A percentile compares a stretch with the other conserved stretches of the same genome.
Conservation (phyloP, 2,888 invertebrate species). For the Cephus pygmeus region DNA sequence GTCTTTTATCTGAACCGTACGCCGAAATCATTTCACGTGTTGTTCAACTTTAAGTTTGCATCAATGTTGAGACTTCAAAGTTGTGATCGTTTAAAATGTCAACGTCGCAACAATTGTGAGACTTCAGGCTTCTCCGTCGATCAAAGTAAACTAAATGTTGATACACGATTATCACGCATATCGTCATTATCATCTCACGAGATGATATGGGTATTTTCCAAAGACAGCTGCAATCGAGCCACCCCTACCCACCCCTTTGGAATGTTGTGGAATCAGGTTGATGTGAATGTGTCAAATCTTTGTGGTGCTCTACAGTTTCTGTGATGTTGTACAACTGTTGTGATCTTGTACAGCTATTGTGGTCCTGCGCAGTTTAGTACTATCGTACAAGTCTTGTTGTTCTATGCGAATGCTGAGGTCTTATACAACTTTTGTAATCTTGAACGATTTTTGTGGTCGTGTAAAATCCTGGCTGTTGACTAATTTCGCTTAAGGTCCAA, state of each 20-base stretch:
- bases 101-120: neutral
- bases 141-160: slow-evolving; percentile 27
- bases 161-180: slow-evolving; percentile 27
- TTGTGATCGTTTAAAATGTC: slow-evolving; percentile 8
- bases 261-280: neutral
- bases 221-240: slow-evolving; percentile 32
- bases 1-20: slow-evolving; percentile 32
- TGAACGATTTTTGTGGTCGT: neutral
- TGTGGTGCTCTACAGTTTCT: neutral
- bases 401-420: neutral
- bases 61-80: slow-evolving; percentile 6
- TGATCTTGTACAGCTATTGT: no score
- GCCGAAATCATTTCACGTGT: slow-evolving; percentile 23
- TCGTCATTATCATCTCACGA: neutral
- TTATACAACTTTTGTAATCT: neutral
- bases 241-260: neutral
- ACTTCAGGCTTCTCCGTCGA: neutral
- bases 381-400: neutral
- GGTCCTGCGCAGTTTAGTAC: neutral
- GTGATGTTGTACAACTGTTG: no score
- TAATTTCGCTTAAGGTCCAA: neutral
- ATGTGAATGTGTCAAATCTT: neutral
- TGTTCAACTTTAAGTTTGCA: slow-evolving; percentile 28
- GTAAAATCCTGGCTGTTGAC: neutral
- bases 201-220: slow-evolving; percentile 41